Evolutionary conservation across 2,797 vertebrate species (phyloP).

Genomic region (Manis javanica): DNA sequence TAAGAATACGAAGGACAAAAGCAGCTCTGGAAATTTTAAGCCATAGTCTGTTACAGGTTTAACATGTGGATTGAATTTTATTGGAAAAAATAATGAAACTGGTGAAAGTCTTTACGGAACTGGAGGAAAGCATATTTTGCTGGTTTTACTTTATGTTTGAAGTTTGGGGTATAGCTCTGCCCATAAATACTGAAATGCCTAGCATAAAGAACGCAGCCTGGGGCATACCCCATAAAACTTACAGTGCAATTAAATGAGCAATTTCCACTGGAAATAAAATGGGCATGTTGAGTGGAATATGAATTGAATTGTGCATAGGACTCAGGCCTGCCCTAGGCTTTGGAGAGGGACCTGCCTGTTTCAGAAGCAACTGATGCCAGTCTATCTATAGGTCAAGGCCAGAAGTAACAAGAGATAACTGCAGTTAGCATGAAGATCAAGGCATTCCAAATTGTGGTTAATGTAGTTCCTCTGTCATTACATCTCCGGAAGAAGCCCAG

Average conservation of each 20-base stretch:
- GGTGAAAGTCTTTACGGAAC: conserved; percentile 81
- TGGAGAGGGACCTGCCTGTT: conserved; percentile 71
- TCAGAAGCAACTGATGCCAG: conserved; percentile 74
- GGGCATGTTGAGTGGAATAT: conserved; percentile 86
- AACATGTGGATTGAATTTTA: conserved; percentile 79
- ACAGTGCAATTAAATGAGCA: conserved; percentile 90
- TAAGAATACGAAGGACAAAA: conserved; percentile 65
- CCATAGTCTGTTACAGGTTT: conserved; percentile 65
- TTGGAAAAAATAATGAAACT: conserved; percentile 79
- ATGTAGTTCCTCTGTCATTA: conserved; percentile 75
- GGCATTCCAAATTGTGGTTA: conserved; percentile 81
- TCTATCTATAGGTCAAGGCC: conserved; percentile 83
- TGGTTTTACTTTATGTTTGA: conserved; percentile 84
- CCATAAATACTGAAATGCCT: conserved; percentile 87
- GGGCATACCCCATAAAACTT: conserved; percentile 89
- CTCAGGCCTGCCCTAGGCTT: conserved; percentile 76
- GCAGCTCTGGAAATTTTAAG: conserved; percentile 33
- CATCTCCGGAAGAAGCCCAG: conserved; percentile 73
- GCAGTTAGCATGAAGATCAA: conserved; percentile 80
- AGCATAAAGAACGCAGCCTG: conserved; percentile 88
- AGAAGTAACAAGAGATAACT: conserved; percentile 83
- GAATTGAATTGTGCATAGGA: conserved; percentile 85
- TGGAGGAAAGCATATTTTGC: conserved; percentile 81
- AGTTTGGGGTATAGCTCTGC: conserved; percentile 80
- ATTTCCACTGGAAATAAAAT: conserved; percentile 90